Base-by-base conservation (phyloP, 1,140 invertebrate genomes). In the Drosophila malerkotliana region DNA sequence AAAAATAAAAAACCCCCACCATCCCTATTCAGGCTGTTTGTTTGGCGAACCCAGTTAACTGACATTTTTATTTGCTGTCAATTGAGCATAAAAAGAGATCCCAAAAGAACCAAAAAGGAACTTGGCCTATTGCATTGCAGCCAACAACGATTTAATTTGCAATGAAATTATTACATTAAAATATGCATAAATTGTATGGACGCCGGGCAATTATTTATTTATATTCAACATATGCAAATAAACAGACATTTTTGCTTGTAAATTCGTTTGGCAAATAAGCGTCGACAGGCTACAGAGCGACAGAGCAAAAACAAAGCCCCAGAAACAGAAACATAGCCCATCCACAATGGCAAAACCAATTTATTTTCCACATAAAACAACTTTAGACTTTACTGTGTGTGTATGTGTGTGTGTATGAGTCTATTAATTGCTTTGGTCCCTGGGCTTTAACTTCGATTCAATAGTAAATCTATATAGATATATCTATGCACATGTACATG, bases 21-120 rank as follows among this genome's bases (percentile, higher is more conserved):
- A 26, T 7, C 26, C 26, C 26, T 28, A 6, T 28, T 87, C 21
- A 49, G 48, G 4, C 4, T 39, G 37, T 39, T 39, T 41, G 39
- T 74, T 72, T 75, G 67, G 56, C 49, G 26, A 77, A 55, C 47
- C 58, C 34, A 37, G 34, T 37, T 37, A 49, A 83, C 83, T 90
- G 88, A 84, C 88, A 77, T 79, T 88, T 90, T 90, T 90, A 90
- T 90, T 90, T 57, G 88, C 88, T 90, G 88, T 90, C 88, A 90
- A 90, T 89, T 90, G 89, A 87, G 34, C 34, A 37, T 12, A 37
- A 37, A n/a, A 37, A 10, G 4, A 37, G 32, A 10, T 21, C 21
- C 21, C 21, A 21, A 9, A 34, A 3, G 9, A 34, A 8, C 32
- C 28, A 34, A 37, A 37, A 37, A 12, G 4, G 34, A 37, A 37